These are phyloP conservation scores for Orcinus orca DNA, from an alignment of 2,113 vertebrate species.

Conservation along the genomic window DNA sequence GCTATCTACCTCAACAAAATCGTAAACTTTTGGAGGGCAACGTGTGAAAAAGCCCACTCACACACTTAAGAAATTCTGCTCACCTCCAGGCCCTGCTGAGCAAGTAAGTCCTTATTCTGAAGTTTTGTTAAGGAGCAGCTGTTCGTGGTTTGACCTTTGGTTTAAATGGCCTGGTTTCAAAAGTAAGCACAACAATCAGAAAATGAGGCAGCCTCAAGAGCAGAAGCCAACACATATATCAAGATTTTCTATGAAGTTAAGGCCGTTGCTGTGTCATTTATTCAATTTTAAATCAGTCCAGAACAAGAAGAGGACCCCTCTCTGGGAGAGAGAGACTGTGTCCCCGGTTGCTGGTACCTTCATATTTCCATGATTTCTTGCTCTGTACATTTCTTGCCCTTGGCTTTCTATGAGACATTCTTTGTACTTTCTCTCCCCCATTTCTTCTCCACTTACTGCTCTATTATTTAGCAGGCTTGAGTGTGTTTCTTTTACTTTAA, in stretches of 20 bases:
- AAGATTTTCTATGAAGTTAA: neutral
- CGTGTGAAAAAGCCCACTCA: neutral
- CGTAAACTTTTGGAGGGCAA: neutral
- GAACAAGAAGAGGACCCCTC: neutral
- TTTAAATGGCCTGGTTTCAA: neutral
- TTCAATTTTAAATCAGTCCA: neutral
- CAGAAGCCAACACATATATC: neutral
- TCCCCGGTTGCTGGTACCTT: neutral
- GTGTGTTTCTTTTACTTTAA: neutral
- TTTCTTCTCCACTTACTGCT: neutral
- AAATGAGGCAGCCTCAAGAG: neutral
- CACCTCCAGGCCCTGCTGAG: fast-evolving
- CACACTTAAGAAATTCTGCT: neutral
- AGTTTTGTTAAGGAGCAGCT: neutral
- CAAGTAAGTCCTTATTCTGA: neutral
- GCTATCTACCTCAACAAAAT: neutral
- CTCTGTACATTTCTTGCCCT: neutral
- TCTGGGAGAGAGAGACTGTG: too few relatives aligned
- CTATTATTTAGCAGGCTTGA: neutral
- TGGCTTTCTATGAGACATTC: neutral
- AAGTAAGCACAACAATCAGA: neutral
- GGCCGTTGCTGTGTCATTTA: neutral
- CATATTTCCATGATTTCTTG: neutral
- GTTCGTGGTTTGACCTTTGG: neutral
- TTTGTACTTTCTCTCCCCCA: neutral